Evolutionary conservation across 2,797 vertebrate genomes (phyloP).

Genomic region (Sylvilagus floridanus): DNA sequence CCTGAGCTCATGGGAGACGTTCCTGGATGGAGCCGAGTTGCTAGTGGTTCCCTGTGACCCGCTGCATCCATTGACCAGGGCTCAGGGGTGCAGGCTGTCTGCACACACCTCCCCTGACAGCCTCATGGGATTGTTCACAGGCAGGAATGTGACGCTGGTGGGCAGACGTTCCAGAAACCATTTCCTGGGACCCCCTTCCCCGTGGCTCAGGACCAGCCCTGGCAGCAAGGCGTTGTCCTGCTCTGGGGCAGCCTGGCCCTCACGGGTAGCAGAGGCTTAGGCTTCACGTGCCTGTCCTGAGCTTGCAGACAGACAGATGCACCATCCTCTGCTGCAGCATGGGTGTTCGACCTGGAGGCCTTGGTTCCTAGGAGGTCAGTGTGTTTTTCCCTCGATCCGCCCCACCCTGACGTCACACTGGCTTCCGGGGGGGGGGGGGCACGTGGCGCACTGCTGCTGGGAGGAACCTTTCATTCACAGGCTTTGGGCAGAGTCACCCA

Average conservation of each 20-base stretch:
- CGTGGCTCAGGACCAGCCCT: neutral
- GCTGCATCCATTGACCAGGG: neutral
- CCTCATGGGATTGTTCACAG: neutral
- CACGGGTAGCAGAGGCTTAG: neutral
- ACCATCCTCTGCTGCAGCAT: no score
- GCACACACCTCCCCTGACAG: no score
- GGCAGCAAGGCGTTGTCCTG: neutral
- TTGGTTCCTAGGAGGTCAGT: neutral
- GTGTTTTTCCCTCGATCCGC: neutral
- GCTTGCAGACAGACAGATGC: neutral
- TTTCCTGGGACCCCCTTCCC: accelerated
- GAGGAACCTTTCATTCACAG: neutral
- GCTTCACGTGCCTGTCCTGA: neutral
- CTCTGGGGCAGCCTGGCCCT: neutral
- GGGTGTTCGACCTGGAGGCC: no score
- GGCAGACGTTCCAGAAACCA: neutral
- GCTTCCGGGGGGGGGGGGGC: neutral
- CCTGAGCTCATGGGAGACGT: neutral
- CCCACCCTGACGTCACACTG: accelerated
- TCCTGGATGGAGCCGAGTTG: neutral
- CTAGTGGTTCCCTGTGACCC: neutral
- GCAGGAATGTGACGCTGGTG: neutral
- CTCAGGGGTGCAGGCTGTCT: neutral
- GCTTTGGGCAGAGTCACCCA: accelerated
- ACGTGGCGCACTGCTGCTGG: neutral